A percentile compares a stretch with the other conserved stretches of the same genome.
These are phyloP conservation scores for Odontothrips loti DNA, from an alignment of 2,888 invertebrate species.

Conservation along the genomic window DNA sequence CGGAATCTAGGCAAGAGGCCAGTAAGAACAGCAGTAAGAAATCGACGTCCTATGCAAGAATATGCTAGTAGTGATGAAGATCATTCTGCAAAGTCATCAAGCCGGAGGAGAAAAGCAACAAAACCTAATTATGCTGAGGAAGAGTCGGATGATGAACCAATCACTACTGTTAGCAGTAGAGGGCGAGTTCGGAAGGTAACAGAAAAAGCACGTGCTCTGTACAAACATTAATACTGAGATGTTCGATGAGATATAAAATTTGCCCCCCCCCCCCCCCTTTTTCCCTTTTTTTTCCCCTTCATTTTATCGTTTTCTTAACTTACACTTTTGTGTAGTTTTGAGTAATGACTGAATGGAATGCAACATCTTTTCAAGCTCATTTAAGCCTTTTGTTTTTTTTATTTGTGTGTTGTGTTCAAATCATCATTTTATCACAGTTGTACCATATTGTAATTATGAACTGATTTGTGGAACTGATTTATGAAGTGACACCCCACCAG, in stretches of 20 bases:
- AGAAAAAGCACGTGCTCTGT: constrained; percentile 66
- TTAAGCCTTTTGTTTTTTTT: background rate
- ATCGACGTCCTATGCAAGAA: constrained; percentile 27
- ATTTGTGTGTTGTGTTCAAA: background rate
- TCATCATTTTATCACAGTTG: too few relatives aligned
- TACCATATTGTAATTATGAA: too few relatives aligned
- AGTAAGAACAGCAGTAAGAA: constrained; percentile 41
- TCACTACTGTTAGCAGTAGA: constrained; percentile 67
- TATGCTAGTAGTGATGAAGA: constrained; percentile 29
- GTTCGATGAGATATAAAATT: background rate
- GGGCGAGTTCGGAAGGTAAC: constrained; percentile 81
- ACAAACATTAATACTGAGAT: background rate
- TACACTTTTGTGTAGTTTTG: background rate
- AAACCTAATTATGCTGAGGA: constrained; percentile 1
- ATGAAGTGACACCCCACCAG: background rate
- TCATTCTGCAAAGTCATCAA: background rate
- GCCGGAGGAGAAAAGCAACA: background rate
- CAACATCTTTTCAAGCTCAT: background rate
- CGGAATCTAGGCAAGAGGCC: constrained; percentile 42
- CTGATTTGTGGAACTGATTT: background rate
- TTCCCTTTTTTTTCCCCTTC: too few relatives aligned
- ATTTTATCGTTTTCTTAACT: background rate
- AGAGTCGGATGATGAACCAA: constrained; percentile 39
- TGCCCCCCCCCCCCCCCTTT: too few relatives aligned
- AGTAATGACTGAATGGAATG: background rate